These are phyloP conservation scores for Leptestheria dahalacensis DNA, from an alignment of 1,140 invertebrate genomes.

Conservation along the genomic window DNA sequence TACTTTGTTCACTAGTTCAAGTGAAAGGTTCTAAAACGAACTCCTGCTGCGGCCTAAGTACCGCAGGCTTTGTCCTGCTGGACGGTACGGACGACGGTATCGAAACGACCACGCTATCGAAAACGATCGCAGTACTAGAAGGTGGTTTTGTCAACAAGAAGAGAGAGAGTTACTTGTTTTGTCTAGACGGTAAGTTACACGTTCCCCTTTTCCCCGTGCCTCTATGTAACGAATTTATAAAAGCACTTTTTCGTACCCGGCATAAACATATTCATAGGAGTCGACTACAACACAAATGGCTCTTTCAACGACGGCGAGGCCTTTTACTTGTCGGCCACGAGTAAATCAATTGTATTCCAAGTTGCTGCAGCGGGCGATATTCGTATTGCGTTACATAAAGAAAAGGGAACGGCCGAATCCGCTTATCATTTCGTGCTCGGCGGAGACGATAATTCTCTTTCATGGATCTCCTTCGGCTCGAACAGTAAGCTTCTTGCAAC, in stretches of 20 bases:
- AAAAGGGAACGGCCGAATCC: neutral
- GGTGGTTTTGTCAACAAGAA: neutral
- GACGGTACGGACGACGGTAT: neutral
- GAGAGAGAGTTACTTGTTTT: conserved; percentile 1
- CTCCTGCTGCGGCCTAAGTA: neutral
- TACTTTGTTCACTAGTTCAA: neutral
- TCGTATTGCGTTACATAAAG: neutral
- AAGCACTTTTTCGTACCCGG: neutral
- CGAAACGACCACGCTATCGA: neutral
- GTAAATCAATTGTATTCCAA: conserved; percentile 8
- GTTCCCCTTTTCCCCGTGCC: neutral
- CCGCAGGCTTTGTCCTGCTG: neutral
- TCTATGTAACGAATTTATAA: neutral
- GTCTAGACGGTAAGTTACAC: neutral
- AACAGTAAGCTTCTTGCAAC: neutral
- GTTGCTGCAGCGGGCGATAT: neutral
- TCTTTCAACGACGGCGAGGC: neutral
- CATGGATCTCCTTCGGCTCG: conserved; percentile 3
- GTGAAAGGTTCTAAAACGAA: neutral
- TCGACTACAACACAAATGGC: neutral
- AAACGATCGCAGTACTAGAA: neutral
- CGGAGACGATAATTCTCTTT: conserved; percentile 1
- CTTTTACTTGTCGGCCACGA: neutral
- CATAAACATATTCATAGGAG: neutral
- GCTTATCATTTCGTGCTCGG: neutral